Conservation (phyloP, 2,113 vertebrate genomes). For the Gymnorhina tibicen region DNA sequence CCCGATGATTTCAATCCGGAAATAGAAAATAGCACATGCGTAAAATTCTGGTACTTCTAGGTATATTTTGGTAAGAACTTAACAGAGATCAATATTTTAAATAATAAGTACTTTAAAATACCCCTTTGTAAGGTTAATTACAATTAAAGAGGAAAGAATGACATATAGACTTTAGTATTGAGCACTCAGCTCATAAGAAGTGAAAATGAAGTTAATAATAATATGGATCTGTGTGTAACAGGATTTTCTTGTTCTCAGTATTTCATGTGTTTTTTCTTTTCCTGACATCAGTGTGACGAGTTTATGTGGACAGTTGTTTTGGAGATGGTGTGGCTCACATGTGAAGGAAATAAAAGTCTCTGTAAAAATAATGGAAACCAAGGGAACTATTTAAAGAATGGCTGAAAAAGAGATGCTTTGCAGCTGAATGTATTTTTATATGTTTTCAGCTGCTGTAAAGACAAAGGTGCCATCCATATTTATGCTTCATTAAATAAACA, state of each 20-base stretch:
- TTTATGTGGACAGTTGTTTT: neutral
- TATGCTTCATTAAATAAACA: conserved; percentile 33
- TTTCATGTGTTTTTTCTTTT: neutral
- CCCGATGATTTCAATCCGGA: neutral
- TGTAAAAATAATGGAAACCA: conserved; percentile 31
- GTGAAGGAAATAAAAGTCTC: neutral
- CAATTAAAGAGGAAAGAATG: neutral
- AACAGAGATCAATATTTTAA: neutral
- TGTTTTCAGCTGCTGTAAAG: neutral
- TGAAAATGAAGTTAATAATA: neutral
- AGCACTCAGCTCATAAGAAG: accelerated
- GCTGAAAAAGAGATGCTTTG: conserved; percentile 4
- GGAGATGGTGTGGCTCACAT: neutral
- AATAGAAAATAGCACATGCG: neutral
- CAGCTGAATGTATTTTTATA: conserved; percentile 24
- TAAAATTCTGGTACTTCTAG: neutral
- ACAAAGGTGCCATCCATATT: conserved; percentile 1
- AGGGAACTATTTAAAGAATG: conserved; percentile 2
- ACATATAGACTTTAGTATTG: neutral
- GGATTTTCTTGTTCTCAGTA: neutral
- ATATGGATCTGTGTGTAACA: neutral
- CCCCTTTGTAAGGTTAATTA: neutral
- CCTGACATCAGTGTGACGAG: neutral
- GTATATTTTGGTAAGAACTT: neutral
- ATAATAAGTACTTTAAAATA: neutral